Evolutionary conservation across 2,113 vertebrate genomes (phyloP), one percentile per base, ranked within the genome.

Genomic region (Leucopsar rothschildi): DNA sequence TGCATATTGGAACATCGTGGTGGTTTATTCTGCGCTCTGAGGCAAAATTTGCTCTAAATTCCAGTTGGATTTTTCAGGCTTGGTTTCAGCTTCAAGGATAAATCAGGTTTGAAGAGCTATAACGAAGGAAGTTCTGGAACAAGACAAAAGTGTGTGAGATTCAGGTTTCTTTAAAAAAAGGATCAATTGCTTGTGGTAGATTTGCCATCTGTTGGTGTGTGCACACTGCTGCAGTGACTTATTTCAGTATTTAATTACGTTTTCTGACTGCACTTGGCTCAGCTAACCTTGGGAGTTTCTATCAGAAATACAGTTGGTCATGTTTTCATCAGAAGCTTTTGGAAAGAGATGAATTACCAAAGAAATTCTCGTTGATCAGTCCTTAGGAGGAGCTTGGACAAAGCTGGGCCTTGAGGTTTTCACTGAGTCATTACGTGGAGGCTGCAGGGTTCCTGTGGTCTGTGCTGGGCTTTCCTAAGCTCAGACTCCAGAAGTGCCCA

Each of bases 151-250:
- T n/a, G 53, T 33, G 64, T 69, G 55, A 82, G 37, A 65, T 60
- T 61, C 4, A 15, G 25, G 9, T 47, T 25, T 52, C 17, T 47
- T 17, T 4, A 2, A 55, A 64, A 78, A 69, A 76, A 72, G 59
- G 37, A 66, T 71, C 56, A 66, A 68, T 44, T 82, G 56, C 59
- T 84, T 31, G 75, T 85, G 82, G 88, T 71, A 82, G 70, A 85
- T 96, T 79, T 90, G 70, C 85, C 82, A 72, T 80, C 92, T 91
- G 85, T 87, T 92, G 65, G 65, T 71, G 61, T 82, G 50, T 75
- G 69, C 78, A 91, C 57, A 60, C 70, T 79, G 87, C 53, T 61
- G 63, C 28, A 39, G 79, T 52, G 40, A 76, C 42, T 93, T 68
- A 24, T 42, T 87, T 50, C 66, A 61, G 70, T 33, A 57, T 85